A percentile compares a stretch with the other conserved stretches of the same genome.
Evolutionary conservation across 2,113 vertebrate genomes (phyloP).

Genomic region (Nematolebias whitei): DNA sequence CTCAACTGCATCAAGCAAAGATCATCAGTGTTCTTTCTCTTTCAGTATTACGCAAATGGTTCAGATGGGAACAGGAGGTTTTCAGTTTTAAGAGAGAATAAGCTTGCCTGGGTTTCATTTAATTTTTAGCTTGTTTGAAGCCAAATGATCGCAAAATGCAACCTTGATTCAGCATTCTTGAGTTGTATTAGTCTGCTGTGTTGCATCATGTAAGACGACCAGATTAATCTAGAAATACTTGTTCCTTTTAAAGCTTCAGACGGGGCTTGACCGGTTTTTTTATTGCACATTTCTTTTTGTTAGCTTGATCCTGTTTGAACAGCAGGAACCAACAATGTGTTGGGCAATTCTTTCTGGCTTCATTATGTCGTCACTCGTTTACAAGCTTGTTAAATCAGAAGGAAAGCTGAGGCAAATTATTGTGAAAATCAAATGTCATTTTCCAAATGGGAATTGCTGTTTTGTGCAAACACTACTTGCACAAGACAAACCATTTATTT

Average conservation of each 20-base stretch:
- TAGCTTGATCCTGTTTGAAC: conserved; percentile 2
- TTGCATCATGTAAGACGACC: neutral
- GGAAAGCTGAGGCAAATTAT: neutral
- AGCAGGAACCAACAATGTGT: conserved; percentile 1
- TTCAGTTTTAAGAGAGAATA: too few species aligned
- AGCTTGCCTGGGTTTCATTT: too few species aligned
- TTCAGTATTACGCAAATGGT: neutral
- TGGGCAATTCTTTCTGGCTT: neutral
- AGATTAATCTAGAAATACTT: neutral
- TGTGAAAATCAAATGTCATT: too few species aligned
- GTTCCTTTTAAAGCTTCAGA: neutral
- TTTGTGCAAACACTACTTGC: neutral
- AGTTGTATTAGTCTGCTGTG: too few species aligned
- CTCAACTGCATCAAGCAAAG: neutral
- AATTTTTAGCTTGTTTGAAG: neutral
- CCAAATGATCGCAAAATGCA: too few species aligned
- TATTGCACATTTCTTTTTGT: conserved; percentile 4
- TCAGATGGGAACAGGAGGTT: too few species aligned
- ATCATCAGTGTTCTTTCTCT: neutral
- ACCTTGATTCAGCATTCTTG: neutral
- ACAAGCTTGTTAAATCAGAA: neutral
- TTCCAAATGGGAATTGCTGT: too few species aligned
- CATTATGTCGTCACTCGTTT: neutral
- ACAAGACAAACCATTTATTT: neutral
- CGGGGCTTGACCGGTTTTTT: neutral